Evolutionary conservation across 2,888 invertebrate genomes (phyloP).

Genomic region (Pheosia gnoma): DNA sequence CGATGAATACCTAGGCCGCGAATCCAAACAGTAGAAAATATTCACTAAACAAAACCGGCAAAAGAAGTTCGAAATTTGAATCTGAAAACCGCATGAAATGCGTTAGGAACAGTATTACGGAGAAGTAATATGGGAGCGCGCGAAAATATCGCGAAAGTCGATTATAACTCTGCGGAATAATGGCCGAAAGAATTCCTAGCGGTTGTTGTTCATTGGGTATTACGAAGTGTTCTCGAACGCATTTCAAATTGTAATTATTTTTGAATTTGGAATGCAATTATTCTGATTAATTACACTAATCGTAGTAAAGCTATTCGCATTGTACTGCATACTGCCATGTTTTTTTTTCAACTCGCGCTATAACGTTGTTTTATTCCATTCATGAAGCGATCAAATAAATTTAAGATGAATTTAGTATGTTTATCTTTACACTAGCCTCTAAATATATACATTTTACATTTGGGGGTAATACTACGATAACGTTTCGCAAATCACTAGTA

Average conservation of each 20-base stretch:
- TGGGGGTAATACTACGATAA: too few species aligned
- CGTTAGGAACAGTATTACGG: constrained; percentile 7
- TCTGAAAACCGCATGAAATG: constrained; percentile 6
- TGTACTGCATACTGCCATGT: too few species aligned
- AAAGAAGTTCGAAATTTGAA: constrained; percentile 7
- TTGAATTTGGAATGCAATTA: not conserved
- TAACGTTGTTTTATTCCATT: too few species aligned
- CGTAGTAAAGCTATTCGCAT: too few species aligned
- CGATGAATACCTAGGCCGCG: not conserved
- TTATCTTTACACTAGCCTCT: too few species aligned
- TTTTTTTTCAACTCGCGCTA: too few species aligned
- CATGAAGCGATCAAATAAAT: too few species aligned
- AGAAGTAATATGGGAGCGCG: constrained; percentile 30
- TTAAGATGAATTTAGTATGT: too few species aligned
- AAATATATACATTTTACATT: too few species aligned
- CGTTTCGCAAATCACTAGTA: too few species aligned
- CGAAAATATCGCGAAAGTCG: constrained; percentile 66
- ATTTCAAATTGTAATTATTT: not conserved
- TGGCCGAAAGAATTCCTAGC: constrained; percentile 71
- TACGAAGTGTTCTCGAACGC: constrained; percentile 49
- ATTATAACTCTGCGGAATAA: constrained; percentile 75
- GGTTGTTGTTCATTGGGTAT: constrained; percentile 45
- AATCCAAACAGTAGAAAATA: not conserved
- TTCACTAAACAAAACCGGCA: constrained; percentile 3
- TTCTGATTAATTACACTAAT: too few species aligned